phyloP scores from a whole-genome alignment of 92 coral and sea anemone genomes.

The Parazoanthus atlanticus region DNA sequence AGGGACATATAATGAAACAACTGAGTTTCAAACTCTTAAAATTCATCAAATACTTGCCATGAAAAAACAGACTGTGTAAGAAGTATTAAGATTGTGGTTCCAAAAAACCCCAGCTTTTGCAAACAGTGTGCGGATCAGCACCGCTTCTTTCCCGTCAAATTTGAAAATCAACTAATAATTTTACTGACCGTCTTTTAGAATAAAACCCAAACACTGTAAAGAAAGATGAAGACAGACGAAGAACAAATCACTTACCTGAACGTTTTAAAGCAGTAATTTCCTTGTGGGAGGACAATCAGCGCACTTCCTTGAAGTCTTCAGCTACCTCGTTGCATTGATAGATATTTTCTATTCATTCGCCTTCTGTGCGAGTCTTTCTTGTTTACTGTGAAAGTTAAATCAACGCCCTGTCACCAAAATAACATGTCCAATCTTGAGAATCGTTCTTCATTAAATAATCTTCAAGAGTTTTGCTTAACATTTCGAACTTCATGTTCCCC shows the following conservation, averaged over 20 bases:
- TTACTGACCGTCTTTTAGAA: background rate
- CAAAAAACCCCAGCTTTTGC: too few relatives aligned
- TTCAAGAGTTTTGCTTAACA: background rate
- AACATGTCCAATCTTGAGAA: background rate
- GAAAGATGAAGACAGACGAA: background rate
- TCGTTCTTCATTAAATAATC: background rate
- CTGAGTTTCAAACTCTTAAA: too few relatives aligned
- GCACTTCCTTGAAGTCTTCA: background rate
- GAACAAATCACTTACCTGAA: background rate
- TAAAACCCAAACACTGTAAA: background rate
- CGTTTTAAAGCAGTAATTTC: background rate
- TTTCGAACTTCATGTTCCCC: background rate
- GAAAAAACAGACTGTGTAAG: background rate
- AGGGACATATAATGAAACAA: background rate
- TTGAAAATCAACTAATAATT: too few relatives aligned
- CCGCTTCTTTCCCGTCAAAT: too few relatives aligned
- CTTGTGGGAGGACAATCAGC: background rate
- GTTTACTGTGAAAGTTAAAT: background rate
- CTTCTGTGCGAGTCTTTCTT: background rate
- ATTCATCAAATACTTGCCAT: background rate
- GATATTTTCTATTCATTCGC: background rate
- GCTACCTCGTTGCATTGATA: too few relatives aligned
- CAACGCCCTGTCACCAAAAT: background rate
- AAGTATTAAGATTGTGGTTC: background rate
- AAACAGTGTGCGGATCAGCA: too few relatives aligned